phyloP scores from a whole-genome alignment of 2,888 invertebrate genomes.

The Pseudanteris insignis region DNA sequence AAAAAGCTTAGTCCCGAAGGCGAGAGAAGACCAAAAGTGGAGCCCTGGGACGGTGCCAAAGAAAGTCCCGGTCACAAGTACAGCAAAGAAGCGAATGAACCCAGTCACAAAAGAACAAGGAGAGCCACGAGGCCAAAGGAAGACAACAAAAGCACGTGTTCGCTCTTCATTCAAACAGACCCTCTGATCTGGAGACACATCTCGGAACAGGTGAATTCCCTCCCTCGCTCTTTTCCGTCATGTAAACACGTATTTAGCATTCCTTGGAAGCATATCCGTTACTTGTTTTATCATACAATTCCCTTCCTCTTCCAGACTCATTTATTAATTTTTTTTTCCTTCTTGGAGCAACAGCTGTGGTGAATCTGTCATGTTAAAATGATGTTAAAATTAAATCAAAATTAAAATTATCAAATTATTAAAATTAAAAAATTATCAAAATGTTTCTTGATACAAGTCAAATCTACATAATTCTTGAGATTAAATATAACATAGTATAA shows the following conservation, averaged over 20 bases:
- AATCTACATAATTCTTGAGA: no score
- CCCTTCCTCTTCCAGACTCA: no score
- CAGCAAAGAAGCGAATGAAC: conserved; percentile 78
- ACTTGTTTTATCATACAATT: neutral
- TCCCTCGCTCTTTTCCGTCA: conserved; percentile 17
- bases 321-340: no score
- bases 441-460: no score
- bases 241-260: conserved; percentile 34
- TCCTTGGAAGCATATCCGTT: conserved; percentile 14
- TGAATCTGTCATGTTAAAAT: no score
- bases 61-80: conserved; percentile 78
- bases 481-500: no score
- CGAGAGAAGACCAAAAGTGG: conserved; percentile 46
- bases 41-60: conserved; percentile 53
- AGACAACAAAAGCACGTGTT: conserved; percentile 88
- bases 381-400: no score
- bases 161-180: conserved; percentile 97
- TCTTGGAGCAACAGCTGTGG: no score
- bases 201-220: conserved; percentile 75
- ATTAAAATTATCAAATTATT: no score
- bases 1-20: conserved; percentile 68
- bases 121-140: conserved; percentile 73
- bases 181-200: conserved; percentile 97
- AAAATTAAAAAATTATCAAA: no score
- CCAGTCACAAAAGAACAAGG: conserved; percentile 66